A percentile compares a stretch with the other conserved stretches of the same genome.
Conservation (phyloP, 2,113 vertebrate genomes). For the Malaclemys terrapin region DNA sequence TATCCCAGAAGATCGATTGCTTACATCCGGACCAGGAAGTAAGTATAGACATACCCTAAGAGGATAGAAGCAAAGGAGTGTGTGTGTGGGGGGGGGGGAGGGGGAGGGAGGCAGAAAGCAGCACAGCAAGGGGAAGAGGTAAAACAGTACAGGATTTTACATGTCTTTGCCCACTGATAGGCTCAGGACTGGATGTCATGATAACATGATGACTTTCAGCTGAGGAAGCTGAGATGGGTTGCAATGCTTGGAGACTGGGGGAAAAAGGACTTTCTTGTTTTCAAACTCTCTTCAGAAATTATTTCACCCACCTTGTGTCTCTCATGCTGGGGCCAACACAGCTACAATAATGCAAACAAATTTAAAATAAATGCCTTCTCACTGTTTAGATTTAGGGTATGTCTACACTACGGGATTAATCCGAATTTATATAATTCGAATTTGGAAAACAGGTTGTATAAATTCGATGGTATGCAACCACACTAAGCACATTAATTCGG, state of each 20-base stretch:
- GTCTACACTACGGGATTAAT: too few species aligned
- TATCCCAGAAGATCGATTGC: too few species aligned
- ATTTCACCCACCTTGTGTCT: background rate
- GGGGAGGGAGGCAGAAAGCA: too few species aligned
- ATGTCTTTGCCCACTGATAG: background rate
- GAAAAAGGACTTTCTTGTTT: background rate
- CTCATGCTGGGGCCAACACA: background rate
- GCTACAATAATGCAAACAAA: background rate
- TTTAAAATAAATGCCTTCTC: background rate
- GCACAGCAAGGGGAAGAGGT: background rate
- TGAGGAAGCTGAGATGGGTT: background rate
- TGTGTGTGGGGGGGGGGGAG: too few species aligned
- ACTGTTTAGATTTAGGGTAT: background rate
- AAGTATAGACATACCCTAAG: too few species aligned
- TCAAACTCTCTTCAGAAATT: background rate
- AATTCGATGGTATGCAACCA: too few species aligned
- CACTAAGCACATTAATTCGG: too few species aligned
- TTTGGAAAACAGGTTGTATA: too few species aligned
- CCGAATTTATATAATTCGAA: too few species aligned
- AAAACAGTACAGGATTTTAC: background rate
- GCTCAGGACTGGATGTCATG: background rate
- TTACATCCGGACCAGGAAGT: too few species aligned
- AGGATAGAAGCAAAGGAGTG: too few species aligned
- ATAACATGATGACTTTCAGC: background rate
- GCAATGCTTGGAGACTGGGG: background rate